Base-by-base conservation (phyloP, 2,797 vertebrate genomes). In the Gymnothorax reevesii region DNA sequence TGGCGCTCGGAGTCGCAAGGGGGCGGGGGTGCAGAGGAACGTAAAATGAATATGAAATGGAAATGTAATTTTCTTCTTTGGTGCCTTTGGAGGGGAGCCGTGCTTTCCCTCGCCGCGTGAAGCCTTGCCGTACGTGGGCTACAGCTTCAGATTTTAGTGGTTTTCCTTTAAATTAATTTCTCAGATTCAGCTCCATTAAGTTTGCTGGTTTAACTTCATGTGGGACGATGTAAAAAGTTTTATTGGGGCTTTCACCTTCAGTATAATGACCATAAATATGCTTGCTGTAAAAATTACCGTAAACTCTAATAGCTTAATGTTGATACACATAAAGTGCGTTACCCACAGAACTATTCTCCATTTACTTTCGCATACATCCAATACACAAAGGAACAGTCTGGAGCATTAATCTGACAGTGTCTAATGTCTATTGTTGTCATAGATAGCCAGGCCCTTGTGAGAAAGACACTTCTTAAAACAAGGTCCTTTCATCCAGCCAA, bases 11-110 rank as follows among this genome's bases (percentile, higher is more conserved):
- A 27, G 82, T 9, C 17, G 22, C 33, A 42, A 17, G 25, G 57
- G 27, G 22, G 57, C 55, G 86, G 27, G 57, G 82, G 82, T 6
- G n/a, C 57, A 20, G 62, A 20, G 49, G 82, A 42, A 62, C 62
- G 25, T 49, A 82, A 90, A 90, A 89, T 88, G 87, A 90, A 90
- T 91, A 89, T 89, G 83, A 92, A 91, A 92, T 92, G 89, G 88
- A 90, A 92, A 92, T 90, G 89, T 87, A 91, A 91, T 92, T 91
- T 92, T 86, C 89, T 91, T 88, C 17, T 62, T 62, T 15, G 3
- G 15, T 15, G 15, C 20, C 20, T 62, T 75, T 85, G 89, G 87
- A 90, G 88, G 85, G 87, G 84, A 75, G 88, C 83, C 90, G 92
- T 87, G 89, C 90, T 91, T 92, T 91, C 89, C 33, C 77, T 88